Base-by-base conservation (phyloP, 2,113 vertebrate genomes). In the Sinocyclocheilus rhinocerous region DNA sequence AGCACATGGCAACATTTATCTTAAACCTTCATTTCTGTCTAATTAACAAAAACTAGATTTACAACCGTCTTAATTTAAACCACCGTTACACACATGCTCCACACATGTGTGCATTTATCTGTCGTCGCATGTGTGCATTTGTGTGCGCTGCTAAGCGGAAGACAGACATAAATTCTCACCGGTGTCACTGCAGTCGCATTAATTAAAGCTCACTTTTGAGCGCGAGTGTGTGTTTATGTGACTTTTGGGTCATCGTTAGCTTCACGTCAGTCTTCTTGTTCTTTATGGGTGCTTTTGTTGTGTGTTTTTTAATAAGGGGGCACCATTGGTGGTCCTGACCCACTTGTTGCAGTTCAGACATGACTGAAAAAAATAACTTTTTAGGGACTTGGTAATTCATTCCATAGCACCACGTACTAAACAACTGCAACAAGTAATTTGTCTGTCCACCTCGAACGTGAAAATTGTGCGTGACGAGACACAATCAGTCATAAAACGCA, bases 1-100 rank as follows among this genome's bases (percentile, higher is more conserved):
- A 92, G 91, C 93, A 94, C 93, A 95, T 94, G 94, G 94, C 90
- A 95, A 76, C 90, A 88, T 92, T 94, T 94, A 93, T 91, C 92
- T 89, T 33, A 85, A 91, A 92, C 85, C 93, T 93, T 83, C 92
- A 91, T 91, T 93, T 93, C 93, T 93, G 91, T 94, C 93, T 93
- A 95, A 95, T 95, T 95, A 94, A 91, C 85, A 89, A 87, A 90
- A 93, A 92, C 67, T 88, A 91, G 85, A 92, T 93, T 89, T 92
- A 89, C 87, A 90, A 88, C 90, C 85, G 83, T 86, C 89, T 90
- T 88, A 88, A 92, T 93, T 93, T 93, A 89, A 92, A 91, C 87
- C 79, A 45, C 55, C 39, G 76, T 86, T 52, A 90, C 89, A 88
- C 89, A 88, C 89, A 84, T 76, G 83, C 73, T 80, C 15, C 78